Evolutionary conservation across 2,888 invertebrate species (phyloP).

Genomic region (Plebejus anna): DNA sequence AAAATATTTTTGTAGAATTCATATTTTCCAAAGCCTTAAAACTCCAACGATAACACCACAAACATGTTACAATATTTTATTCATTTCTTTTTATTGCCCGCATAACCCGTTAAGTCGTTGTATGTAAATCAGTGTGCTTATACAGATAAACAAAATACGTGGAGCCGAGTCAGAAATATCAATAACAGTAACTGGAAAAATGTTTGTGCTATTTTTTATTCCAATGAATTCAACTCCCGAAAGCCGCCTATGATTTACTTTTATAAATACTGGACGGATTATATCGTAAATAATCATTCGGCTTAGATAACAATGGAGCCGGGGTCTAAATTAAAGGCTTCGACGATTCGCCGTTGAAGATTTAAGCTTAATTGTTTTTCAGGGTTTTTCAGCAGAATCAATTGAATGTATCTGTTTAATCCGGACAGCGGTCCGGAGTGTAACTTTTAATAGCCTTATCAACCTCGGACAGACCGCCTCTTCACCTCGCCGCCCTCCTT

Average conservation of each 20-base stretch:
- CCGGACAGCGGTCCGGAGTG: conserved; percentile 60
- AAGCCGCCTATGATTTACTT: conserved; percentile 23
- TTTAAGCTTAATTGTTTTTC: conserved; percentile 31
- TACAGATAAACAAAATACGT: conserved; percentile 17
- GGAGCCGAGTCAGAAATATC: conserved; percentile 7
- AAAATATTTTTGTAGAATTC: not conserved
- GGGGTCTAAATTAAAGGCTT: conserved; percentile 45
- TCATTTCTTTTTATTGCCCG: not conserved
- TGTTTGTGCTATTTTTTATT: conserved; percentile 13
- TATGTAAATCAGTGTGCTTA: conserved; percentile 14
- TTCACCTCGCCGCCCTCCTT: conserved; percentile 50
- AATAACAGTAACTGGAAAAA: not conserved
- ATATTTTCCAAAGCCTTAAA: not conserved
- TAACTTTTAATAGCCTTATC: conserved; percentile 79
- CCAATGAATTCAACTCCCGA: conserved; percentile 18
- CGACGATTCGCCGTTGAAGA: conserved; percentile 42
- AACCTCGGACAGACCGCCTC: conserved; percentile 62
- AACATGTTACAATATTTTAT: not conserved
- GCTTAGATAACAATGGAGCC: conserved; percentile 49
- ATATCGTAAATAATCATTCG: conserved; percentile 40
- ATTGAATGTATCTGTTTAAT: conserved; percentile 60
- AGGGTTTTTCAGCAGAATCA: conserved; percentile 55
- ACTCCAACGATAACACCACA: not conserved
- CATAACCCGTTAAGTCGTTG: not conserved
- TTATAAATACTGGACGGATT: conserved; percentile 33